Conservation (phyloP, 2,888 invertebrate species). For the Amiota mariae region DNA sequence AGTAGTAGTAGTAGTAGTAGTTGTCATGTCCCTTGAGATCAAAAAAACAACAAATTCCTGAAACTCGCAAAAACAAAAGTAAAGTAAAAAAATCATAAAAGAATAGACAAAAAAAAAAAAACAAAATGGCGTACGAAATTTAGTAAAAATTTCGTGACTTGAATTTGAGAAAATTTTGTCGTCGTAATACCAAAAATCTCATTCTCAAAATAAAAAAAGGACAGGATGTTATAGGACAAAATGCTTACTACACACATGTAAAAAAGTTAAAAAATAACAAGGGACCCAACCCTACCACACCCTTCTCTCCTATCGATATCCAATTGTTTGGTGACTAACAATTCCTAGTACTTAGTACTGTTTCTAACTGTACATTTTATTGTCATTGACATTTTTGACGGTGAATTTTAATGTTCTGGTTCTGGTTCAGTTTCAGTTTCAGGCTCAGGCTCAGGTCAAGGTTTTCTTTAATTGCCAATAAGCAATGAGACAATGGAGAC, state of each 20-base stretch:
- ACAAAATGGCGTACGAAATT: constrained; percentile 13
- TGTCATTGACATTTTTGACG: too few species aligned
- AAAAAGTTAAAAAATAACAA: neutral
- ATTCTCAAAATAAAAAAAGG: constrained; percentile 1
- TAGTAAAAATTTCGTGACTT: constrained; percentile 24
- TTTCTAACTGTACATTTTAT: neutral
- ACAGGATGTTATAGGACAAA: neutral
- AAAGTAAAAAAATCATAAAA: neutral
- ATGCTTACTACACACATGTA: neutral
- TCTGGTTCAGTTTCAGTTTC: too few species aligned
- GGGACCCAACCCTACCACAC: neutral
- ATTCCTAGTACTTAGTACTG: neutral
- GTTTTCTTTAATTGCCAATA: too few species aligned
- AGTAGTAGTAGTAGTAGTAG: neutral
- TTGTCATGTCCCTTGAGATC: neutral
- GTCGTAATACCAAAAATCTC: neutral
- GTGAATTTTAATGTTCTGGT: too few species aligned
- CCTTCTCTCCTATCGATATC: too few species aligned
- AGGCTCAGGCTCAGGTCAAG: too few species aligned
- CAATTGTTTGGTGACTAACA: too few species aligned
- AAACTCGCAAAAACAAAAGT: neutral
- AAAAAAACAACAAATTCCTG: neutral
- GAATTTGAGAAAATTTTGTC: neutral
- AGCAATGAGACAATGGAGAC: too few species aligned
- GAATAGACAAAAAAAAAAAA: neutral